These are phyloP conservation scores for Passer montanus DNA, from an alignment of 2,113 vertebrate genomes.

Conservation along the genomic window DNA sequence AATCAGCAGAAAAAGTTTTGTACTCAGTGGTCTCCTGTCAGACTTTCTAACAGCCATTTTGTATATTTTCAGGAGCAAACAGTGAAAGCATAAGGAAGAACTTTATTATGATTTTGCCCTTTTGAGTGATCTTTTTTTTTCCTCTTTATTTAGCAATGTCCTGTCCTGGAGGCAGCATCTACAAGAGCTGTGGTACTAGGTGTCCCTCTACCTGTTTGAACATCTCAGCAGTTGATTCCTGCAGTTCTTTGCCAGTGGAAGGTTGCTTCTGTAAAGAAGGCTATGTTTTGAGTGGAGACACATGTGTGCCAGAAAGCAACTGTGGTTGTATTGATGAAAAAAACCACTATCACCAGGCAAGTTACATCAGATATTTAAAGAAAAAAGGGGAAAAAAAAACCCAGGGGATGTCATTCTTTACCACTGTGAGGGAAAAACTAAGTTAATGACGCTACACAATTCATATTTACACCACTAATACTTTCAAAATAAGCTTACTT, in stretches of 20 bases:
- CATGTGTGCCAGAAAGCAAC: conserved; percentile 54
- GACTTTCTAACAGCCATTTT: background rate
- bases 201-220: conserved; percentile 63
- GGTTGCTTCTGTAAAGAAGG: conserved; percentile 74
- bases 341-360: conserved; percentile 80
- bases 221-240: background rate
- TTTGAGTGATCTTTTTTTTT: background rate
- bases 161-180: conserved; percentile 67
- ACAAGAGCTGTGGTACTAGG: conserved; percentile 56
- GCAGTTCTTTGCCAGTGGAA: conserved; percentile 59
- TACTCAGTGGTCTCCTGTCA: background rate
- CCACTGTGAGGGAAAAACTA: background rate
- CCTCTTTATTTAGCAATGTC: conserved; percentile 50
- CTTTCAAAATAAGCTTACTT: background rate
- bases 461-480: background rate
- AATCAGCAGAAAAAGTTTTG: background rate
- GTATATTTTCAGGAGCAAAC: background rate
- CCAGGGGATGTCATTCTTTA: background rate
- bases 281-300: conserved; percentile 69
- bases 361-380: background rate
- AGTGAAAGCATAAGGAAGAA: background rate
- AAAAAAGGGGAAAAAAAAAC: background rate
- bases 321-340: conserved; percentile 73
- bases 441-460: background rate
- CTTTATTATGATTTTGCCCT: background rate